Percentiles rank a stretch among this genome's conserved stretches.
These are phyloP conservation scores for Muntiacus reevesi DNA, from an alignment of 2,113 vertebrate species.

Conservation along the genomic window DNA sequence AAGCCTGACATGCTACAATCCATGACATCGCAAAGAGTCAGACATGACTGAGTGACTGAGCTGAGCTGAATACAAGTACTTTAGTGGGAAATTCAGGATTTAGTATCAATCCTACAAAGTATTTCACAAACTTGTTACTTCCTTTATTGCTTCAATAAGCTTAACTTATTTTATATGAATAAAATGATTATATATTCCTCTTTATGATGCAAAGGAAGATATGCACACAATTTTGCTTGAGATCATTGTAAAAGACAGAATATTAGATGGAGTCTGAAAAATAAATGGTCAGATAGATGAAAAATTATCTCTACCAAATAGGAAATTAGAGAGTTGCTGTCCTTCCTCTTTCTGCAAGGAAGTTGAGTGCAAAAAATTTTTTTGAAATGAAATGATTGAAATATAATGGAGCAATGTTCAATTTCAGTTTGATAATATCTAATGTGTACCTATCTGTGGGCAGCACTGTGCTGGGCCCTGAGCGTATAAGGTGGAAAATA, in stretches of 20 bases:
- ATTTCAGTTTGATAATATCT: neutral
- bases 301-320: neutral
- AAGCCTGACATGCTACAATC: neutral
- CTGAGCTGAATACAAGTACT: neutral
- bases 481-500: neutral
- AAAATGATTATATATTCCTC: neutral
- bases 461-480: neutral
- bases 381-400: neutral
- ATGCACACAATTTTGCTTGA: neutral
- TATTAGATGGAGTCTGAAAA: neutral
- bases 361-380: neutral
- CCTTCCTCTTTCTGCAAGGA: neutral
- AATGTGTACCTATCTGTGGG: neutral
- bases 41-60: neutral
- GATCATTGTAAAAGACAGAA: neutral
- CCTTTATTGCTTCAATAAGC: neutral
- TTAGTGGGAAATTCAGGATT: neutral
- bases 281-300: neutral
- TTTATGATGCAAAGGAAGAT: neutral
- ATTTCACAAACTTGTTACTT: neutral
- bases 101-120: neutral
- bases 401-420: neutral
- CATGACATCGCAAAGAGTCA: neutral
- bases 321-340: neutral
- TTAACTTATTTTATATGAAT: neutral